phyloP scores from a whole-genome alignment of 2,797 vertebrate species.

The Merluccius polli region DNA sequence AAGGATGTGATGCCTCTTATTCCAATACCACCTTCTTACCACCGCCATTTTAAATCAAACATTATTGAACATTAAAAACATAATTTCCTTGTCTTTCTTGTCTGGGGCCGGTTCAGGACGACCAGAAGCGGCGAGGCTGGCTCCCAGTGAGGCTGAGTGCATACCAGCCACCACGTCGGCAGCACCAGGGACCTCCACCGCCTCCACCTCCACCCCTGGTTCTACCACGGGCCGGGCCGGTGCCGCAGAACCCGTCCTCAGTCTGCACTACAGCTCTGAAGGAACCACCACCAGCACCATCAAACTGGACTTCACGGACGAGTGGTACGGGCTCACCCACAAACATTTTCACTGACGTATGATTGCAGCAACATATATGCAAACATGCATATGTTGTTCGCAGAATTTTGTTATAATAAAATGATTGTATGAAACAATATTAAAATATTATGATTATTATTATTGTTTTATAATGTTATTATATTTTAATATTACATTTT shows the following conservation, averaged over 20 bases:
- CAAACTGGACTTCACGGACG: slow-evolving; percentile 96
- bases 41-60: neutral
- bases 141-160: slow-evolving; percentile 30
- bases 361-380: too few relatives aligned
- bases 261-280: slow-evolving; percentile 96
- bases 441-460: too few relatives aligned
- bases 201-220: neutral
- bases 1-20: too few relatives aligned
- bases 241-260: slow-evolving; percentile 89
- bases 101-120: slow-evolving; percentile 44
- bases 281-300: slow-evolving; percentile 98
- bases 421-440: neutral
- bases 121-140: slow-evolving; percentile 47
- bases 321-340: slow-evolving; percentile 81
- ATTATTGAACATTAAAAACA: neutral
- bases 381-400: neutral
- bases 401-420: too few relatives aligned
- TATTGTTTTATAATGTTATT: neutral
- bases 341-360: neutral
- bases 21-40: too few relatives aligned
- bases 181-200: slow-evolving; percentile 6
- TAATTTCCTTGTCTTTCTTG: neutral
- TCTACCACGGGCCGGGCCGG: slow-evolving; percentile 51
- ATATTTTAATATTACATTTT: neutral
- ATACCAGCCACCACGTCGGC: slow-evolving; percentile 25